Evolutionary conservation across 1,140 invertebrate genomes (phyloP).

Genomic region (Sarcophaga bullata): DNA sequence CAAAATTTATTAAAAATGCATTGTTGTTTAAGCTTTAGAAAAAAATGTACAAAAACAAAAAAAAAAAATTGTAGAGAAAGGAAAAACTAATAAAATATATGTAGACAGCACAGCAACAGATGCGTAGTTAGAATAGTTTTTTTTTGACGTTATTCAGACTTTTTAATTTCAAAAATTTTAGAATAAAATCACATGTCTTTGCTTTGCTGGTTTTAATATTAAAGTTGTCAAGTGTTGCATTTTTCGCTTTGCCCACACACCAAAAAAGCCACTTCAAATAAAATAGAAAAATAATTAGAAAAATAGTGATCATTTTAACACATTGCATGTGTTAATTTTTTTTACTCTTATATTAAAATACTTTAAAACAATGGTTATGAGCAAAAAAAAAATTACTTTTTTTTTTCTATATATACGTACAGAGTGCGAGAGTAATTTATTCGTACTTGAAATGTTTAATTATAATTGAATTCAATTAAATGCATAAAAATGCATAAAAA

Average conservation of each 20-base stretch:
- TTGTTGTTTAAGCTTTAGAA: too few species aligned
- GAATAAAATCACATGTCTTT: too few species aligned
- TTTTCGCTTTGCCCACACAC: background rate
- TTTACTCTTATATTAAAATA: background rate
- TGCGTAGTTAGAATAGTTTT: background rate
- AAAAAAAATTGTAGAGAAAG: background rate
- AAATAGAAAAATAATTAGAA: background rate
- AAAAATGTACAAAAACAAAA: background rate
- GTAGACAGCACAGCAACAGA: background rate
- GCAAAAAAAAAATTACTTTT: too few species aligned
- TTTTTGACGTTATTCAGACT: background rate
- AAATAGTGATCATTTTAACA: background rate
- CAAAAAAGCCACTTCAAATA: background rate
- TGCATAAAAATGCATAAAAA: too few species aligned
- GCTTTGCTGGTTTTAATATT: too few species aligned
- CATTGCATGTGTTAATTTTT: background rate
- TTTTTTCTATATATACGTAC: too few species aligned
- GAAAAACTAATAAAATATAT: background rate
- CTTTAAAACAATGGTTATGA: too few species aligned
- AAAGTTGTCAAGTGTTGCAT: background rate
- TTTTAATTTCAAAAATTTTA: too few species aligned
- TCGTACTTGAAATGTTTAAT: too few species aligned
- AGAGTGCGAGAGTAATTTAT: too few species aligned
- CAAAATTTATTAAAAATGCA: background rate
- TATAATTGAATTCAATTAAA: too few species aligned